These are phyloP conservation scores for Drosophila dunni DNA, from an alignment of 1,140 invertebrate genomes.

Conservation along the genomic window DNA sequence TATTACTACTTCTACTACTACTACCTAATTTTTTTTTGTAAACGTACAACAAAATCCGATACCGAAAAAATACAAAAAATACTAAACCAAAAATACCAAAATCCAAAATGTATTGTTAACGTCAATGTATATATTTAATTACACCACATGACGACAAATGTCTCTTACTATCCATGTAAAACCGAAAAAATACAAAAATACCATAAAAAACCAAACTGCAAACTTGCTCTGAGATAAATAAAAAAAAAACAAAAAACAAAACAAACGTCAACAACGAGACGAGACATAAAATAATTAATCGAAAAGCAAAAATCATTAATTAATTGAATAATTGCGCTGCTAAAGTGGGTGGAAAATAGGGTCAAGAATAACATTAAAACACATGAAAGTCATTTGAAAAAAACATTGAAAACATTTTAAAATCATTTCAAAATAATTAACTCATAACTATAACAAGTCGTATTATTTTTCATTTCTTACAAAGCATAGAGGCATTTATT, in stretches of 20 bases:
- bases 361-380: constrained; percentile 6
- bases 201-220: constrained; percentile 14
- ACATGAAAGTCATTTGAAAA: constrained; percentile 1
- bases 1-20: constrained; percentile 57
- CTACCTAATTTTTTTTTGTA: constrained; percentile 31
- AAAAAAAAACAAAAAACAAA: constrained; percentile 8
- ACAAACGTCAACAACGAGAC: constrained; percentile 12
- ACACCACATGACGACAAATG: constrained; percentile 38
- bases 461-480: not conserved
- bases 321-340: constrained; percentile 10
- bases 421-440: constrained; percentile 10
- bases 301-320: not conserved
- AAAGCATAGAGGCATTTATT: constrained; percentile 6
- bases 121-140: constrained; percentile 38
- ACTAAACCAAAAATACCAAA: constrained; percentile 14
- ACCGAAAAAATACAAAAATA: not conserved
- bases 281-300: constrained; percentile 1
- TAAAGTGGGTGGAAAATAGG: constrained; percentile 11
- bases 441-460: not conserved
- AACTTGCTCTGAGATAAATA: constrained; percentile 17
- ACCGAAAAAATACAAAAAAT: constrained; percentile 22
- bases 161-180: constrained; percentile 44
- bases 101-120: constrained; percentile 34
- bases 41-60: constrained; percentile 33
- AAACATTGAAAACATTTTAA: not conserved